Base-by-base conservation (phyloP, 1,140 invertebrate genomes). In the Anastrepha ludens region DNA sequence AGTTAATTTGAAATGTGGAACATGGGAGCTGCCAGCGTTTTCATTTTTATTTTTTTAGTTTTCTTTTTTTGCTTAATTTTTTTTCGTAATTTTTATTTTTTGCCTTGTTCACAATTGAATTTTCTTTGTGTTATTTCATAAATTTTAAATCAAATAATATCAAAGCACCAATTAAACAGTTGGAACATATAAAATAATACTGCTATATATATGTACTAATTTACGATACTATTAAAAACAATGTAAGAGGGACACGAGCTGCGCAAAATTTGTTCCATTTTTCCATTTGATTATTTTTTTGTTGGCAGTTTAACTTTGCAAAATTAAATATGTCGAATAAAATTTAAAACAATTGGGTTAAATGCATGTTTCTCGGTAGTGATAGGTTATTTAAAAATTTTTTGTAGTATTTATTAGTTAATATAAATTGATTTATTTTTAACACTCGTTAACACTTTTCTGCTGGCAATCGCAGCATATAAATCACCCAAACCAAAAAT, bases 161-260 rank as follows among this genome's bases (percentile, higher is more conserved):
- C 20, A 81, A 81, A 81, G 47, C 47, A 55, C 74, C 74, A 81
- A 81, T 81, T 20, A 55, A 81, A 29, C 47, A 20, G 50, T 58
- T 29, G n/a, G 13, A 17, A 17, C 47, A 41, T 15, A 50, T 41
- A 55, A 55, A 55, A 55, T 4, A 29, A 29, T n/a, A 81, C 47
- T 8, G 44, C 70, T 17, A 39, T 39, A 67, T 29, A 29, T 7
- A 29, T 67, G 11, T 67, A 74, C n/a, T n/a, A 50, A 55, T 20
- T 20, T 55, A 17, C 17, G 74, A 74, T 44, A 74, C 29, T 29
- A 29, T 44, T 47, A 7, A 78, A 62, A 78, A 9, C 74, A 50
- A 78, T n/a, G 2, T 81, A 81, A 17, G n/a, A 9, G 11, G 74
- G 47, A 81, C 44, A 81, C 47, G 17, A 7, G 74, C 17, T 81